Evolutionary conservation across 2,888 invertebrate species (phyloP), one percentile per base, ranked within the genome.

Genomic region (Plagodis pulveraria): DNA sequence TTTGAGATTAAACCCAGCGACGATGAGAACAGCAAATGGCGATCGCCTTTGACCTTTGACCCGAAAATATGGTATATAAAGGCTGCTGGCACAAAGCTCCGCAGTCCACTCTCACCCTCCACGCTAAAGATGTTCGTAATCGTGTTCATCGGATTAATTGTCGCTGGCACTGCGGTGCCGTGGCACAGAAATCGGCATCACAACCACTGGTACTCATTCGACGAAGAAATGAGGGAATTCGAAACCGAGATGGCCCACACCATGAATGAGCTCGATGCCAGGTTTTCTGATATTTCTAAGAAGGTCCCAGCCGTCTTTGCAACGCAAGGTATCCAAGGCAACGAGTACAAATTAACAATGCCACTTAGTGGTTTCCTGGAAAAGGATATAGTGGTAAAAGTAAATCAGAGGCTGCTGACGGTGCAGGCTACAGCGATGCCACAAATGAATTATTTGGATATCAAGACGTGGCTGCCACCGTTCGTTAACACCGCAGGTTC

Each of bases 371-470:
- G 82, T 0, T 91, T 79, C 56, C 76, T 85, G 0, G 87, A 88
- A 49, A 83, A 83, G 34, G 90, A 91, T 6, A 84, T 91, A 7
- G 70, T 78, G 0, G 90, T 91, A 6, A 91, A 91, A 54, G 89
- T 88, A 0, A 81, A 80, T 5, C 77, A 78, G 22, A 86, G 88
- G 0, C 50, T 85, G 33, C 58, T 90, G 42, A 86, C 89, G 87
- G 74, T 90, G 35, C 88, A 89, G 64, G 91, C 91, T 0, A 65
- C 72, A 0, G 83, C 81, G 54, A 77, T 75, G 34, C 58, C 38
- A 0, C 61, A 74, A 52, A 80, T 62, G 11, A 80, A 65, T 36
- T 89, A 85, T 49, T 41, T 88, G 41, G 81, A 84, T 41, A 57
- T 86, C 0, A 80, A 85, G 50, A 78, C 77, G 22, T 4, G 4